Conservation (phyloP, 2,888 invertebrate species). For the Platypus cylindrus region DNA sequence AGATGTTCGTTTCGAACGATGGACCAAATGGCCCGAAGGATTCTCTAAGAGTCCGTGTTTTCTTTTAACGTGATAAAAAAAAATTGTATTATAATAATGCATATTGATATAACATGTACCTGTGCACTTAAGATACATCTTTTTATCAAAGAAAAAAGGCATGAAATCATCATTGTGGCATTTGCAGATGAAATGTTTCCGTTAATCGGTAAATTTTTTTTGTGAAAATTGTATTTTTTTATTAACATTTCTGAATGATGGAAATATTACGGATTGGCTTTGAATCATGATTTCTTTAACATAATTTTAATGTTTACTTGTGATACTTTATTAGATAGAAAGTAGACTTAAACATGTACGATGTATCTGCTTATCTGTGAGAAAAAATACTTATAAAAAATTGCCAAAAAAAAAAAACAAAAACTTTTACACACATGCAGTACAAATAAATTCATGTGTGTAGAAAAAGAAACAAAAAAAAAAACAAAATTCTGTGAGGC, state of each 20-base stretch:
- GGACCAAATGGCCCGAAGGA: conserved; percentile 19
- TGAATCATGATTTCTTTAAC: too few relatives aligned
- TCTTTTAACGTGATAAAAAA: conserved; percentile 18
- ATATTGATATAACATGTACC: conserved; percentile 26
- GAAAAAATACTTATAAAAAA: conserved; percentile 10
- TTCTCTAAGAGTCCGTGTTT: conserved; percentile 20
- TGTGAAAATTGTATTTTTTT: not conserved
- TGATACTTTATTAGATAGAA: too few relatives aligned
- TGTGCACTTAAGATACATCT: conserved; percentile 26
- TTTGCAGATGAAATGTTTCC: conserved; percentile 1
- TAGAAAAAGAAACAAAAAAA: conserved; percentile 7
- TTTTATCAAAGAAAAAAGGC: conserved; percentile 15
- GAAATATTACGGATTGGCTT: too few relatives aligned
- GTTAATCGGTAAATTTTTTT: not conserved
- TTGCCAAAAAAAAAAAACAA: conserved; percentile 10
- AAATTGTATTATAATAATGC: conserved; percentile 26
- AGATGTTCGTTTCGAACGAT: conserved; percentile 18
- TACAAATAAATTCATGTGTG: conserved; percentile 14
- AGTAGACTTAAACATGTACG: conserved; percentile 7
- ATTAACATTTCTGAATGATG: too few relatives aligned
- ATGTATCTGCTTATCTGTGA: conserved; percentile 6
- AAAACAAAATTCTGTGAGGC: conserved; percentile 10
- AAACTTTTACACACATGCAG: conserved; percentile 8
- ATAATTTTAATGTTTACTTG: too few relatives aligned
- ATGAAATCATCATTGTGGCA: conserved; percentile 6